Evolutionary conservation across 2,797 vertebrate genomes (phyloP), one percentile per base, ranked within the genome.

Genomic region (Bradypus variegatus): DNA sequence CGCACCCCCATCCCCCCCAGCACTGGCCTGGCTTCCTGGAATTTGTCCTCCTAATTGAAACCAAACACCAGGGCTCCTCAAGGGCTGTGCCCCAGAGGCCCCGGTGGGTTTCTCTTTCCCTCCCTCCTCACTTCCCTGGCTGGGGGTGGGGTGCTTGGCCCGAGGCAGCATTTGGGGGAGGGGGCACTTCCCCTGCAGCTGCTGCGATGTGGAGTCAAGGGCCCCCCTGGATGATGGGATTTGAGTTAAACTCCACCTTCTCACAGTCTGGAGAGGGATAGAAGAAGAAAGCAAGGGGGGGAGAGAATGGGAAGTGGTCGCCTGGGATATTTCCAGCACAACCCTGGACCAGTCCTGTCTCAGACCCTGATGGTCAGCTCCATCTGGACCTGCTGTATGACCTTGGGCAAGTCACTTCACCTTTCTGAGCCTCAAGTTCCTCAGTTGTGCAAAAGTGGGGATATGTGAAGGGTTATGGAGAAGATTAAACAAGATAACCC

Each of bases 1-100:
- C 5, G 8, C 79, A 91, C 91, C 93, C 95, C 94, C 92, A 83
- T 77, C 78, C 94, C 95, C 95, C 95, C 95, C 90, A 95, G 94
- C 95, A 90, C 95, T 95, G 95, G 95, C 95, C 94, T 93, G 94
- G 95, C 96, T 96, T 96, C 96, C 95, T 96, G 96, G 96, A 96
- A 96, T 96, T 95, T 96, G 95, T 96, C 95, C 94, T 96, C 92
- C 92, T 96, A 96, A 96, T 96, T 96, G 96, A 96, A 96, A 96
- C 96, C 96, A 96, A 96, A 96, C 96, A 96, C 96, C 91, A 83
- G 96, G 95, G 94, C 96, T 96, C 95, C 95, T 96, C 88, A 6
- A 95, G 96, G 95, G 95, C 96, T 96, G 95, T 94, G 96, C 92
- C 96, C 95, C 93, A 95, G 96, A 96, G 96, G 96, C 95, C 95